phyloP scores from a whole-genome alignment of 92 coral and sea anemone species.

The Bergia puertoricense region DNA sequence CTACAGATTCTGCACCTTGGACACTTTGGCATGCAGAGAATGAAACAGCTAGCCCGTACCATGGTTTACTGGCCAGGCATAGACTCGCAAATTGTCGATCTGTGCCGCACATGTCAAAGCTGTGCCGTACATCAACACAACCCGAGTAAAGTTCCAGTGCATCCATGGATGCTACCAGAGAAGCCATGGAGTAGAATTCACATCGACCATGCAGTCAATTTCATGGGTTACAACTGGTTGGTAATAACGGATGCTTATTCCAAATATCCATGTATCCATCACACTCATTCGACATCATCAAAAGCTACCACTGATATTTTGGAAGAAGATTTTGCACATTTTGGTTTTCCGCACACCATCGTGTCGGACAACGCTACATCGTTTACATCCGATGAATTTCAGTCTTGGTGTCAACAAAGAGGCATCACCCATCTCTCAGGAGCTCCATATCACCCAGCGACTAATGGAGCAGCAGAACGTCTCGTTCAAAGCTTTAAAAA shows the following conservation, averaged over 20 bases:
- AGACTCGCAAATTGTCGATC: not conserved
- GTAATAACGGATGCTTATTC: constrained; percentile 34
- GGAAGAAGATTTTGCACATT: constrained; percentile 44
- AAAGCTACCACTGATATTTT: constrained; percentile 25
- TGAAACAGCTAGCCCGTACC: not conserved
- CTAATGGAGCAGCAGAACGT: constrained; percentile 42
- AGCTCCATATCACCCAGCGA: no score
- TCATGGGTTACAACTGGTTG: constrained; percentile 32
- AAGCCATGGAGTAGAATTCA: no score
- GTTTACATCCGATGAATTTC: no score
- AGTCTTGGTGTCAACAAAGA: constrained; percentile 28
- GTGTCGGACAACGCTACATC: constrained; percentile 40
- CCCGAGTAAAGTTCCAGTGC: constrained; percentile 4
- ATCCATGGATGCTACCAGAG: constrained; percentile 51
- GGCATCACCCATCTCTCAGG: constrained; percentile 37
- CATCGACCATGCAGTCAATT: constrained; percentile 40
- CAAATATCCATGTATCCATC: constrained; percentile 35
- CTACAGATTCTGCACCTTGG: not conserved
- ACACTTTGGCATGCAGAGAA: not conserved
- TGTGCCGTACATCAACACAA: constrained; percentile 40
- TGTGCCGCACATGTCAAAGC: not conserved
- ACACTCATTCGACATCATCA: constrained; percentile 5
- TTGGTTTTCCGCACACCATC: constrained; percentile 44
- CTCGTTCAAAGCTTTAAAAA: constrained; percentile 24
- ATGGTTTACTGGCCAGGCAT: not conserved